Conservation (phyloP, 2,888 invertebrate genomes). For the Habrosyne pyritoides region DNA sequence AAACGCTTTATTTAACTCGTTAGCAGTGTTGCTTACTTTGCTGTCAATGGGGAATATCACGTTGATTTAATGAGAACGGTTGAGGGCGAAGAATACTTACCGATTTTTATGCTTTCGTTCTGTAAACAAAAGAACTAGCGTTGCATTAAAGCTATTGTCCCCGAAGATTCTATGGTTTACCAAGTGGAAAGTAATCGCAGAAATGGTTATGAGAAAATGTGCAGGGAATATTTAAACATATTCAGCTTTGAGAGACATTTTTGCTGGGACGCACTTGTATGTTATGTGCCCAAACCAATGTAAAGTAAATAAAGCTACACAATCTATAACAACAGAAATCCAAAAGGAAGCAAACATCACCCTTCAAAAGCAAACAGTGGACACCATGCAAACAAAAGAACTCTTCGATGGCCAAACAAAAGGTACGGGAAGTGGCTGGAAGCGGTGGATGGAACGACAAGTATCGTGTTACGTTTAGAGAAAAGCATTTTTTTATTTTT, state of each 20-base stretch:
- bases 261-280: no score
- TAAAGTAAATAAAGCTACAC: background rate
- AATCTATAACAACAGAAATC: background rate
- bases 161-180: background rate
- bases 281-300: background rate
- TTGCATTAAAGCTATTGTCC: background rate
- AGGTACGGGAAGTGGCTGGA: background rate
- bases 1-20: slow-evolving; percentile 16
- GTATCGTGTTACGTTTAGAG: background rate
- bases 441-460: slow-evolving; percentile 1
- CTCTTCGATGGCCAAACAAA: slow-evolving; percentile 1
- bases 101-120: background rate
- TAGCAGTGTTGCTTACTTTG: slow-evolving; percentile 12
- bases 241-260: no score
- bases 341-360: background rate
- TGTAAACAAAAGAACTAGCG: background rate
- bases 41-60: slow-evolving; percentile 4
- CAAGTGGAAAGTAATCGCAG: background rate
- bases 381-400: background rate
- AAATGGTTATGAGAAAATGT: background rate
- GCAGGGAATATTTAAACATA: no score
- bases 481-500: no score
- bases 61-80: background rate
- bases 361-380: background rate
- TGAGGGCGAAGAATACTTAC: background rate